Conservation (phyloP, 2,888 invertebrate species). For the Eupithecia vulgata region DNA sequence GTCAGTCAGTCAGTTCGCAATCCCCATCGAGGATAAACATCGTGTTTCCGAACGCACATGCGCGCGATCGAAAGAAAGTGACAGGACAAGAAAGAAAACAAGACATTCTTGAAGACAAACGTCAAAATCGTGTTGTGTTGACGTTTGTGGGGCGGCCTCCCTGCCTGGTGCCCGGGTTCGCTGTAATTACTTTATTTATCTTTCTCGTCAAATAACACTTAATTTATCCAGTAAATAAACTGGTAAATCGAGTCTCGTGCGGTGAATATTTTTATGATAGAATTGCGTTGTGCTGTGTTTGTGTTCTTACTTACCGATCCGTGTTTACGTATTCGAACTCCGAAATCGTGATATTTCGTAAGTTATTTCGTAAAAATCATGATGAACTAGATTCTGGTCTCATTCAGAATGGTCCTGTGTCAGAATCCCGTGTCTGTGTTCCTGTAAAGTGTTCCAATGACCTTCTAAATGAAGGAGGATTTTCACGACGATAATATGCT, state of each 20-base stretch:
- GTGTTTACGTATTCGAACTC: constrained; percentile 38
- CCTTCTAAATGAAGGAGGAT: constrained; percentile 80
- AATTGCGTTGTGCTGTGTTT: constrained; percentile 30
- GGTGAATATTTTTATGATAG: constrained; percentile 6
- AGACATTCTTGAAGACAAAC: constrained; percentile 46
- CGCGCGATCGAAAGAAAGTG: constrained; percentile 16
- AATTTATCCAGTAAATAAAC: constrained; percentile 27
- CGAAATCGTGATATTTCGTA: constrained; percentile 10
- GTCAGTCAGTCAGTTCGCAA: constrained; percentile 62
- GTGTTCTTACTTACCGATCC: constrained; percentile 38
- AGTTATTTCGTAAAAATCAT: constrained; percentile 13
- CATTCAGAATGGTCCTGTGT: constrained; percentile 15
- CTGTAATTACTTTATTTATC: constrained; percentile 13
- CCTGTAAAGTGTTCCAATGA: constrained; percentile 56
- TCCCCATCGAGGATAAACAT: constrained; percentile 60
- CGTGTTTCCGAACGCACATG: constrained; percentile 60
- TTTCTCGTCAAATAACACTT: constrained; percentile 9
- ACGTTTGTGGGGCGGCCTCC: constrained; percentile 43
- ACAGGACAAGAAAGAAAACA: constrained; percentile 29
- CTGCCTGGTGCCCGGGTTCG: not conserved
- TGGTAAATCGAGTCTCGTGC: constrained; percentile 9
- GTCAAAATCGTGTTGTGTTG: constrained; percentile 52
- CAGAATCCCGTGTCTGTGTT: constrained; percentile 40
- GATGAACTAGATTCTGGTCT: constrained; percentile 11
- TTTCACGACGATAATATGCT: constrained; percentile 86